Percentiles rank a stretch among this genome's conserved stretches.
Evolutionary conservation across 2,888 invertebrate species (phyloP).

Genomic region (Pollenia amentaria): DNA sequence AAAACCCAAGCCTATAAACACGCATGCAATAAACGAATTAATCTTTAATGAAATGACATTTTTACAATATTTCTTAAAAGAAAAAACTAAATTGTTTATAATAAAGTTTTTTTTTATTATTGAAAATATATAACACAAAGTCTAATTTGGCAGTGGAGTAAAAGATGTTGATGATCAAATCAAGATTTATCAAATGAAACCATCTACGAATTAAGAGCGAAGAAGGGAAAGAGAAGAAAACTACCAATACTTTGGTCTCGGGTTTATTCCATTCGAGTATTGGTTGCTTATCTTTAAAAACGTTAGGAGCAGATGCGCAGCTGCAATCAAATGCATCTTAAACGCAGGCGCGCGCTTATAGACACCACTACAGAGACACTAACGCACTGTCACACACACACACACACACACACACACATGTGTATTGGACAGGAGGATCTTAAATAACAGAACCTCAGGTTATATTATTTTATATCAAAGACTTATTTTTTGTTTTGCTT

Average conservation of each 20-base stretch:
- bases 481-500: constrained; percentile 43
- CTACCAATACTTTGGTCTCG: constrained; percentile 43
- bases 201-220: constrained; percentile 54
- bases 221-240: constrained; percentile 38
- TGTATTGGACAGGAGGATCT: constrained; percentile 43
- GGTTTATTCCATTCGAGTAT: constrained; percentile 46
- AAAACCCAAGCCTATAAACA: not conserved
- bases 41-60: constrained; percentile 62
- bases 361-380: constrained; percentile 37
- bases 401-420: not conserved
- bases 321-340: constrained; percentile 71
- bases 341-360: constrained; percentile 64
- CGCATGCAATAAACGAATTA: constrained; percentile 66
- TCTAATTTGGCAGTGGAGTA: constrained; percentile 27
- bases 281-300: constrained; percentile 45
- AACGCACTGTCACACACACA: constrained; percentile 1
- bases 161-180: constrained; percentile 36
- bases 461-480: constrained; percentile 71
- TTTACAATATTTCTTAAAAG: constrained; percentile 3
- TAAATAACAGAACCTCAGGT: constrained; percentile 71
- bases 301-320: constrained; percentile 72
- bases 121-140: not conserved
- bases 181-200: constrained; percentile 57
- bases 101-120: not conserved
- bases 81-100: not conserved